Conservation (phyloP, 2,797 vertebrate species). For the Periparus ater region DNA sequence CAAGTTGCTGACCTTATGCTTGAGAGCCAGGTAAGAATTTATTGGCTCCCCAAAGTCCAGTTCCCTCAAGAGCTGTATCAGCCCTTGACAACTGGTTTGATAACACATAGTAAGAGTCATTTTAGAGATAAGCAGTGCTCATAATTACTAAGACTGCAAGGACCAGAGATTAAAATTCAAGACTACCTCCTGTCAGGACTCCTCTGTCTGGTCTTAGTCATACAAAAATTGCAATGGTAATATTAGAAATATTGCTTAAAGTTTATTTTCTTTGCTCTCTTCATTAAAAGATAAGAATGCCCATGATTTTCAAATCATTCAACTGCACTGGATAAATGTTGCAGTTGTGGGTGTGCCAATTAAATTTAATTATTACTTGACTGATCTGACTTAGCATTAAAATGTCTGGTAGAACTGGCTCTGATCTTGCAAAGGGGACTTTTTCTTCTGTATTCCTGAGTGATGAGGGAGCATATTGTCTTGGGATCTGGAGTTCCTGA, state of each 20-base stretch:
- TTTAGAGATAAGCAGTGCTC: neutral
- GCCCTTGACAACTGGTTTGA: neutral
- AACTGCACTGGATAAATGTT: constrained; percentile 50
- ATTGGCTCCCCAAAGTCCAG: neutral
- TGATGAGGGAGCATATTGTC: constrained; percentile 18
- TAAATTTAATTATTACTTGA: constrained; percentile 73
- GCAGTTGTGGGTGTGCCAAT: constrained; percentile 63
- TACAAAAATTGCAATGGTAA: constrained; percentile 36
- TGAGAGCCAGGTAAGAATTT: neutral
- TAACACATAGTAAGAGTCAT: neutral
- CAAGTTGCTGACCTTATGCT: fast-evolving
- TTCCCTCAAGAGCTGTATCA: neutral
- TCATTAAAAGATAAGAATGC: constrained; percentile 65
- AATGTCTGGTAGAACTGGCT: constrained; percentile 67
- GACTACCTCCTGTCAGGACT: neutral
- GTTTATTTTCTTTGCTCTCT: constrained; percentile 64
- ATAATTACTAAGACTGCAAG: neutral
- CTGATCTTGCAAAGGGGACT: constrained; percentile 45
- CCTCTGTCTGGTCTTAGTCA: constrained; percentile 13
- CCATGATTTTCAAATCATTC: constrained; percentile 65
- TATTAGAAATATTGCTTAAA: constrained; percentile 61
- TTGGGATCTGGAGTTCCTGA: neutral
- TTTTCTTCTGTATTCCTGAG: constrained; percentile 34
- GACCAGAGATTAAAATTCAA: neutral
- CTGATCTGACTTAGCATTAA: constrained; percentile 66